phyloP scores from a whole-genome alignment of 2,888 invertebrate species.

The Andrena praecox region DNA sequence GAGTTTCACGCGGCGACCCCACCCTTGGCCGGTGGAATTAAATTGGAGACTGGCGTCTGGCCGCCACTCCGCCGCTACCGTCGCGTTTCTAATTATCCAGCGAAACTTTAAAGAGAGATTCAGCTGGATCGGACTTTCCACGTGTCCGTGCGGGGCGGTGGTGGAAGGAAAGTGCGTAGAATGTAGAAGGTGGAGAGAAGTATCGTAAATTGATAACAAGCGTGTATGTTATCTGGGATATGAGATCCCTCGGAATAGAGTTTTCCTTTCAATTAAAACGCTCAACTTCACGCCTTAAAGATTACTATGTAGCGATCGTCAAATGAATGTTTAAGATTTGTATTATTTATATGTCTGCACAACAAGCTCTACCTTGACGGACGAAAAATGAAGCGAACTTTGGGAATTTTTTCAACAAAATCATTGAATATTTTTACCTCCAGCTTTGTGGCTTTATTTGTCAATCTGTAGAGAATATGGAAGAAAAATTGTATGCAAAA shows the following conservation, averaged over 20 bases:
- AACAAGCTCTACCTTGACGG: too few species aligned
- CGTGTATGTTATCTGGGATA: neutral
- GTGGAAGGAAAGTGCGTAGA: neutral
- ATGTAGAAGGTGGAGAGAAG: neutral
- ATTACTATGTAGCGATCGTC: too few species aligned
- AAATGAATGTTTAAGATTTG: too few species aligned
- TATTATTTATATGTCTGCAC: too few species aligned
- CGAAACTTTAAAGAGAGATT: constrained; percentile 11
- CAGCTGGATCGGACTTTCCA: neutral
- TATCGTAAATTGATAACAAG: neutral
- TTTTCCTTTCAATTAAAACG: neutral
- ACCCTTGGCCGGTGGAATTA: constrained; percentile 9
- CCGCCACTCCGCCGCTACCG: neutral
- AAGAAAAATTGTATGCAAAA: too few species aligned
- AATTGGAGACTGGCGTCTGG: constrained; percentile 1
- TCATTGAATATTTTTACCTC: too few species aligned
- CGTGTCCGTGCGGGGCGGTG: neutral
- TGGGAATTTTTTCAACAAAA: too few species aligned
- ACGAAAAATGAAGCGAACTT: too few species aligned
- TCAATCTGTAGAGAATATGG: too few species aligned
- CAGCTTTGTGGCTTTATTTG: too few species aligned
- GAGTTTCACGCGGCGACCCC: constrained; percentile 12
- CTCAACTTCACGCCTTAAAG: too few species aligned
- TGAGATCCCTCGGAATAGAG: neutral
- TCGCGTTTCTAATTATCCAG: constrained; percentile 32